Base-by-base conservation (phyloP, 2,113 vertebrate species). In the Tychaedon coryphoeus region DNA sequence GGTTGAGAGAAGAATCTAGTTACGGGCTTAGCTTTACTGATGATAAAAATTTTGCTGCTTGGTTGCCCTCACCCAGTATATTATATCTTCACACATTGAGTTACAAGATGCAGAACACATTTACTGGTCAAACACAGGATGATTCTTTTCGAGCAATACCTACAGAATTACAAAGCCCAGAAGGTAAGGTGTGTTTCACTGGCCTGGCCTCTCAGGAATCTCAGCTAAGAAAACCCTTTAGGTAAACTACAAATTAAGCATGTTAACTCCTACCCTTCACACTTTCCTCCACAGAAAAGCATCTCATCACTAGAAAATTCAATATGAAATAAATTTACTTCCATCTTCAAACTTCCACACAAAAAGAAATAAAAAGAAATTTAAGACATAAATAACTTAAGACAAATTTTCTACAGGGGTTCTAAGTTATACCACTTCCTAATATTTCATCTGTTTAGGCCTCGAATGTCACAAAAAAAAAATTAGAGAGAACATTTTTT, bases 191-290 rank as follows among this genome's bases (percentile, higher is more conserved):
- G n/a, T 76, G 36, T 36, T 93, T 50, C 83, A 61, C 19, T 40
- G 56, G 31, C 61, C 67, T 62, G 53, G 73, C 38, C 47, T 48
- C 85, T 73, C 48, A 62, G 89, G 40, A 94, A 80, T 75, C 70
- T 74, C 73, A 58, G 58, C 65, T 89, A 74, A 91, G 31, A 87
- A 51, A 95, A 79, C 40, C 36, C 33, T 66, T 45, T 22, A 86
- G 67, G 42, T 88, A 94, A 95, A 91, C 95, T 83, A 94, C 43
- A 95, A 93, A 90, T 92, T 72, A 95, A 86, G 80, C 45, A 83
- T 10, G 13, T 70, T 96, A 93, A 86, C 19, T 76, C 33, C 54
- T 19, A 33, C 75, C 73, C 94, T 95, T 88, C 73, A 95, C 33
- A 80, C 53, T 57, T 92, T 54, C 40, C 78, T 87, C 74, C 86